Conservation (phyloP, 53 echinoderm and acorn worm species). For the Pentamera pediparva region DNA sequence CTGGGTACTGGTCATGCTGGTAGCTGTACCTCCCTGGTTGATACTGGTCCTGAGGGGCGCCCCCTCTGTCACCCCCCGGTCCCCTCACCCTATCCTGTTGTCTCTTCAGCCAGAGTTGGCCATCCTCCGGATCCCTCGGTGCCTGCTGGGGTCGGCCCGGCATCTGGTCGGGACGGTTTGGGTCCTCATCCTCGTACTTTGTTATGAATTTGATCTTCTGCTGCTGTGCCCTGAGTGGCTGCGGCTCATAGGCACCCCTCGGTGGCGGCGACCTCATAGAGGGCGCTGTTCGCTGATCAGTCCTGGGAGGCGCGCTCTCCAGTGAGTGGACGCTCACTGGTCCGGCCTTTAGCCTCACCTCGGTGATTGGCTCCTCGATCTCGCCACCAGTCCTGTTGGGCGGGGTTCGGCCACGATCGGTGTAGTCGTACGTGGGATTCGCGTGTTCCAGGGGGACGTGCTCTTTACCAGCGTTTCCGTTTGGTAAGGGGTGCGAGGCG, state of each 20-base stretch:
- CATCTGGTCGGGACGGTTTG: background rate
- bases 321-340: slow-evolving; percentile 23
- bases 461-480: background rate
- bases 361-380: slow-evolving; percentile 5
- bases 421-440: slow-evolving; percentile 32
- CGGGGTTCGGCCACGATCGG: background rate
- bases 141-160: background rate
- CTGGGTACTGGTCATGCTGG: background rate
- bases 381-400: background rate
- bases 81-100: slow-evolving; percentile 85
- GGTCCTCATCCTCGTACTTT: slow-evolving; percentile 7
- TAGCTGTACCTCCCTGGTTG: background rate
- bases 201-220: slow-evolving; percentile 53
- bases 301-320: background rate
- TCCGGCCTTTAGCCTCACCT: slow-evolving; percentile 25
- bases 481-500: slow-evolving; percentile 25
- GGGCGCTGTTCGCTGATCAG: too few relatives aligned
- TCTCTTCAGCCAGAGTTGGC: slow-evolving; percentile 75
- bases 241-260: slow-evolving; percentile 41
- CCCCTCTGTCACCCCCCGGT: slow-evolving; percentile 61
- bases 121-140: slow-evolving; percentile 36
- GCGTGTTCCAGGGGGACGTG: slow-evolving; percentile 19
- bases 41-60: slow-evolving; percentile 14
- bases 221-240: slow-evolving; percentile 66
- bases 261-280: background rate